Base-by-base conservation (phyloP, 2,113 vertebrate genomes). In the Lates calcarifer region DNA sequence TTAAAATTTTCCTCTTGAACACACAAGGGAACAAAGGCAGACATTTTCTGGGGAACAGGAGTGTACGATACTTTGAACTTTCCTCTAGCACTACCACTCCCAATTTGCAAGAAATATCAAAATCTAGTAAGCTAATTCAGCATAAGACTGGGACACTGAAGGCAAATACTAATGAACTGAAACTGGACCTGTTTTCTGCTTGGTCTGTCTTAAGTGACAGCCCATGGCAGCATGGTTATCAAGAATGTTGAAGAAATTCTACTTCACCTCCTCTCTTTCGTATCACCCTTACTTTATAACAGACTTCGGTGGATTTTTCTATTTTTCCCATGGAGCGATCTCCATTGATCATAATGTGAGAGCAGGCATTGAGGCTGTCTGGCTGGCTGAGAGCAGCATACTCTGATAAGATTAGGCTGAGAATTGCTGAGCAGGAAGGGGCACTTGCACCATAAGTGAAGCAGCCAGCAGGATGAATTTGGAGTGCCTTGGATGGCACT, bases 321-420 rank as follows among this genome's bases (percentile, higher is more conserved):
- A 6, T 73, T 66, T 64, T 72, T 66, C 20, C 62, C 31, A 57
- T 85, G 73, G 81, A 82, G 81, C 57, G 83, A 86, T 74, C 80
- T 72, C 77, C 69, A 84, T 81, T 90, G 87, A 91, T 90, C 85
- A 73, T 6, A 17, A 83, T 53, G 81, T 73, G 65, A 77, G 72
- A 55, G 87, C 60, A 68, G 65, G 11, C 79, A 31, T 58, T n/a
- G 69, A 69, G 64, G 73, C 62, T 73, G 77, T 82, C 71, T 66
- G 79, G 57, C 80, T 66, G 72, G 65, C 76, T 83, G 74, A 78
- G 67, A 75, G 81, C 43, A 26, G 62, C 10, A 1, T 5, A 57
- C 80, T 57, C 49, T 83, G 75, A 91, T 85, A 79, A 91, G 82
- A 90, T 87, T 85, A 89, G 61, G 69, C 14, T 14, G 39, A 76